Evolutionary conservation across 2,888 invertebrate genomes (phyloP).

Genomic region (Aspidiotus rigidus): DNA sequence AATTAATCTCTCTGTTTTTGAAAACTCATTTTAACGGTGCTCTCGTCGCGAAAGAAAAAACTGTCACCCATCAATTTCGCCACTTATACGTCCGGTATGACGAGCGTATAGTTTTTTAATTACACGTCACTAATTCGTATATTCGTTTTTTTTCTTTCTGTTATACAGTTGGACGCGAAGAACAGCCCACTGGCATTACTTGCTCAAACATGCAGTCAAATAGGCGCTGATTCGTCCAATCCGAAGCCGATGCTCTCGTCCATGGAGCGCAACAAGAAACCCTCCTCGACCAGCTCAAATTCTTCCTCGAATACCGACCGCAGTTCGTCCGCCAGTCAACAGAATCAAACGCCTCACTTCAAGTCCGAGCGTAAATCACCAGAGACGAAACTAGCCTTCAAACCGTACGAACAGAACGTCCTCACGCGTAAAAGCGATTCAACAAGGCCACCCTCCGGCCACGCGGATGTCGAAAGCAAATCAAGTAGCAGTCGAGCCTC

Average conservation of each 20-base stretch:
- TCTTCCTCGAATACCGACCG: conserved; percentile 49
- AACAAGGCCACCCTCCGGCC: conserved; percentile 33
- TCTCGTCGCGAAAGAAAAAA: no score
- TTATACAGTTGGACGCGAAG: conserved; percentile 84
- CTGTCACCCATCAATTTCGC: no score
- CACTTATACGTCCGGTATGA: background rate
- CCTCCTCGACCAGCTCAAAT: conserved; percentile 40
- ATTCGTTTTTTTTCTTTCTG: conserved; percentile 34
- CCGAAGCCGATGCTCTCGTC: conserved; percentile 52
- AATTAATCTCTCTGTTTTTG: no score
- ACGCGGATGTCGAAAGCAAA: conserved; percentile 31
- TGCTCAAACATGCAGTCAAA: conserved; percentile 95
- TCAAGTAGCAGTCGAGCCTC: conserved; percentile 36
- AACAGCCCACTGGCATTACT: conserved; percentile 91
- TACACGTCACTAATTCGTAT: conserved; percentile 45
- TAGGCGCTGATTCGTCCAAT: conserved; percentile 72
- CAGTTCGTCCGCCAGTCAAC: conserved; percentile 19
- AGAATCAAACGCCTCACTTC: conserved; percentile 82
- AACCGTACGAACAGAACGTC: conserved; percentile 77
- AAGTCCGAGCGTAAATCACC: conserved; percentile 54
- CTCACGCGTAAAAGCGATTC: conserved; percentile 41
- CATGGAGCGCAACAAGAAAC: conserved; percentile 35
- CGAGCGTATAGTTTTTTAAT: conserved; percentile 2
- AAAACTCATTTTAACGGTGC: no score
- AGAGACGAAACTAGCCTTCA: conserved; percentile 51